phyloP scores from a whole-genome alignment of 2,888 invertebrate species.

The Ornithoptera priamus region DNA sequence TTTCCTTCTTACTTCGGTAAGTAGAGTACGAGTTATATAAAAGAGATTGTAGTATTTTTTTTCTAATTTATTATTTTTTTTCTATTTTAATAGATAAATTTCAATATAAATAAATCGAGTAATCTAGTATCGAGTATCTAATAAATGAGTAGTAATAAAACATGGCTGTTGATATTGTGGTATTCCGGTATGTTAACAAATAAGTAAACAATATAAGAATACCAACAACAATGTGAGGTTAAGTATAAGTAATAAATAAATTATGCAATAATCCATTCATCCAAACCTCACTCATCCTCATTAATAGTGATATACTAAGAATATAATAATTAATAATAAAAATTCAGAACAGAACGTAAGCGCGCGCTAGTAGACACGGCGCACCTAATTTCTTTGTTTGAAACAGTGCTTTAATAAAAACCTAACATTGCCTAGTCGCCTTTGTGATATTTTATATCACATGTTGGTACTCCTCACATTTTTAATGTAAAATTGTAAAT shows the following conservation, averaged over 20 bases:
- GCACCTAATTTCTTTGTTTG: conserved; percentile 26
- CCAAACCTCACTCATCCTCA: neutral
- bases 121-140: no score
- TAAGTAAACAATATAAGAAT: no score
- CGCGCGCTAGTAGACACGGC: conserved; percentile 4
- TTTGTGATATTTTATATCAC: conserved; percentile 13
- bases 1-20: no score
- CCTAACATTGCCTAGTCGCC: conserved; percentile 17
- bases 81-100: neutral
- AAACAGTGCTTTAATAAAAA: conserved; percentile 21
- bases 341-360: conserved; percentile 8
- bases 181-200: no score
- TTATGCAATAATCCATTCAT: neutral
- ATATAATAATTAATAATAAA: conserved; percentile 12
- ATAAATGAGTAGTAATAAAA: no score
- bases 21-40: no score
- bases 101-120: neutral
- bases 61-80: no score
- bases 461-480: conserved; percentile 15
- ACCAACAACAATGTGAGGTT: no score
- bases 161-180: no score
- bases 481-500: conserved; percentile 12
- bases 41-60: no score
- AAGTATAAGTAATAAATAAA: neutral
- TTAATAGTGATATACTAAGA: neutral